A percentile compares a stretch with the other conserved stretches of the same genome.
Conservation (phyloP, 1,140 invertebrate genomes). For the Rhysida immarginata region DNA sequence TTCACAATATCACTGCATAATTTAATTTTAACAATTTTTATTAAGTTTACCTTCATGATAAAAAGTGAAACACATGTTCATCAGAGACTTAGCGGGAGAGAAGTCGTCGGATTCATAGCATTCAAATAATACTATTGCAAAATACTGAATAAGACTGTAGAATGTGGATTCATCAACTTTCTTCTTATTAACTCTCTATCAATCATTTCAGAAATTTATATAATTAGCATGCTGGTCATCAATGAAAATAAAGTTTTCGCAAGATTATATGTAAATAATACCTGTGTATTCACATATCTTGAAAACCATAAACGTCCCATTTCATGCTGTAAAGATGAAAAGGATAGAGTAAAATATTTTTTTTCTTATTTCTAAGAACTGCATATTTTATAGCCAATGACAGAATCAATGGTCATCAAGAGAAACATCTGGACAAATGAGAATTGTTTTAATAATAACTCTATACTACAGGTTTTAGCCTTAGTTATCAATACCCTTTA, state of each 20-base stretch:
- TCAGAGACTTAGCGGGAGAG: slow-evolving; percentile 54
- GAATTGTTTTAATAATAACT: background rate
- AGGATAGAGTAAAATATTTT: background rate
- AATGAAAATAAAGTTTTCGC: background rate
- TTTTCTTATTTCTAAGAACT: background rate
- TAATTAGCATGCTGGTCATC: too few relatives aligned
- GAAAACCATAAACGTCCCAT: slow-evolving; percentile 43
- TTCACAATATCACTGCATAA: too few relatives aligned
- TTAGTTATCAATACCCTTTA: background rate
- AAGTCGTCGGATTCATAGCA: slow-evolving; percentile 61
- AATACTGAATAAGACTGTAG: slow-evolving; percentile 57
- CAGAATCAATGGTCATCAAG: background rate
- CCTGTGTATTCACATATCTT: slow-evolving; percentile 53
- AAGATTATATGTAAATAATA: slow-evolving; percentile 16
- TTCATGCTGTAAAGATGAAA: slow-evolving; percentile 26
- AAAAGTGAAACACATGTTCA: slow-evolving; percentile 73
- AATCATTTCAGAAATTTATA: slow-evolving; percentile 11
- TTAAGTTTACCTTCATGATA: slow-evolving; percentile 61
- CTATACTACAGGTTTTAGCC: background rate
- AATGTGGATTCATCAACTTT: slow-evolving; percentile 54
- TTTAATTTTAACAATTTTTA: too few relatives aligned
- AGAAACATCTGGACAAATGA: background rate
- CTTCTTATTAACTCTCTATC: slow-evolving; percentile 42
- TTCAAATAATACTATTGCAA: slow-evolving; percentile 58
- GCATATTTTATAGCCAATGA: background rate